Conservation (phyloP, 2,113 vertebrate genomes). For the Aegotheles bennettii region DNA sequence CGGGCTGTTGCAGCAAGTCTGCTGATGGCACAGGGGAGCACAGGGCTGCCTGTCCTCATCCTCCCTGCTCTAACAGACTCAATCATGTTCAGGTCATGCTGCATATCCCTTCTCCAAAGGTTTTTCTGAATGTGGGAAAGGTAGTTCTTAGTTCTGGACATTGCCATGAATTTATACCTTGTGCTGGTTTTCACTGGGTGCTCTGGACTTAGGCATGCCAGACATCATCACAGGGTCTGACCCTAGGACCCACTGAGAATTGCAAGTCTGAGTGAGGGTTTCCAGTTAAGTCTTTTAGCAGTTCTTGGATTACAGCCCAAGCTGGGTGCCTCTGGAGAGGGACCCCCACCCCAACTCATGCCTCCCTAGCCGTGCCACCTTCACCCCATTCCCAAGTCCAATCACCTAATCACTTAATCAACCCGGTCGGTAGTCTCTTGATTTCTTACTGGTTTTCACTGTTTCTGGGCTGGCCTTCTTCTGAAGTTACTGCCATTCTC, state of each 20-base stretch:
- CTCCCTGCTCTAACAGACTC: background rate
- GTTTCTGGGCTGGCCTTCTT: background rate
- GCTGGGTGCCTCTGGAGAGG: background rate
- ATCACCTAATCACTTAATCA: no score
- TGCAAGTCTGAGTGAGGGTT: background rate
- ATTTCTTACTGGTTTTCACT: background rate
- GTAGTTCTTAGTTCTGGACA: background rate
- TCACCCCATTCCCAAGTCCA: background rate
- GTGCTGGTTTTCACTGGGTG: background rate
- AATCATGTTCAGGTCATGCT: background rate
- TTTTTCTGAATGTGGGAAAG: background rate
- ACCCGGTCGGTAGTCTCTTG: background rate
- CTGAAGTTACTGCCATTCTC: background rate
- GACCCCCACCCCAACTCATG: background rate
- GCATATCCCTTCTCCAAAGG: background rate
- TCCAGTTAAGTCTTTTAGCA: background rate
- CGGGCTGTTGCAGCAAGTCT: background rate
- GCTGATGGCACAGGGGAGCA: background rate
- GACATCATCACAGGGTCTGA: background rate
- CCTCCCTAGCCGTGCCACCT: background rate
- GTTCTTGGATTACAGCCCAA: background rate
- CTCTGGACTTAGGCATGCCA: background rate
- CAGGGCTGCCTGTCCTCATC: background rate
- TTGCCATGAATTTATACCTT: slow-evolving; percentile 22
- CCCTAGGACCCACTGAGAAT: background rate